phyloP scores from a whole-genome alignment of 2,113 vertebrate species.

The Struthidea cinerea region DNA sequence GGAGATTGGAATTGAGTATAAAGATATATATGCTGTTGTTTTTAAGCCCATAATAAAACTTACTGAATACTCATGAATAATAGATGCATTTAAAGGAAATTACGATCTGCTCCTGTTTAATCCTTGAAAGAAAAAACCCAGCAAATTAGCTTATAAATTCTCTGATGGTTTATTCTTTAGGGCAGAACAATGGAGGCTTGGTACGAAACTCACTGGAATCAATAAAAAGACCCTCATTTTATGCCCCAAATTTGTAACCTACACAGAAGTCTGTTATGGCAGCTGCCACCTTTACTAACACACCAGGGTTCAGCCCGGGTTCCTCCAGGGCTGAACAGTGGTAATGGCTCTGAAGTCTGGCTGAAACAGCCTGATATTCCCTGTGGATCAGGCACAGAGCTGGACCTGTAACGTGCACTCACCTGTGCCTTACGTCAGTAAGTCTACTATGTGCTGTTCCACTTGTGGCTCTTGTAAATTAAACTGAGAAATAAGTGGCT shows the following conservation, averaged over 20 bases:
- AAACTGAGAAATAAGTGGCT: neutral
- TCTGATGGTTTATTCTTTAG: neutral
- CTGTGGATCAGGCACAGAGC: conserved; percentile 7
- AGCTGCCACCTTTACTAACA: conserved; percentile 29
- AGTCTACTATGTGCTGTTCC: neutral
- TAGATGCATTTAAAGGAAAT: conserved; percentile 32
- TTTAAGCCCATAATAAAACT: neutral
- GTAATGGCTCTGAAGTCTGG: neutral
- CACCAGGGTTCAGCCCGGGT: neutral
- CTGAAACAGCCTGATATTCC: neutral
- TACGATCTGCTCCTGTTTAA: neutral
- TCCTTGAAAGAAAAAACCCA: conserved; percentile 9
- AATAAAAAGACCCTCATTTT: conserved; percentile 28
- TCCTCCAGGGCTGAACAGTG: neutral
- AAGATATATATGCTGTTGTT: conserved; percentile 12
- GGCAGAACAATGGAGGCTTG: conserved; percentile 36
- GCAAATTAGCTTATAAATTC: neutral
- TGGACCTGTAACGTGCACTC: conserved; percentile 12
- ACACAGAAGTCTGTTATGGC: conserved; percentile 11
- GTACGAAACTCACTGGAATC: neutral
- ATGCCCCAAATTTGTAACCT: neutral
- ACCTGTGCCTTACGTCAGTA: conserved; percentile 49
- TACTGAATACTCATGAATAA: neutral
- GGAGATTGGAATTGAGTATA: neutral
- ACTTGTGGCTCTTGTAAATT: conserved; percentile 4